phyloP scores from a whole-genome alignment of 2,797 vertebrate species.

The Halcyon chelicuti region DNA sequence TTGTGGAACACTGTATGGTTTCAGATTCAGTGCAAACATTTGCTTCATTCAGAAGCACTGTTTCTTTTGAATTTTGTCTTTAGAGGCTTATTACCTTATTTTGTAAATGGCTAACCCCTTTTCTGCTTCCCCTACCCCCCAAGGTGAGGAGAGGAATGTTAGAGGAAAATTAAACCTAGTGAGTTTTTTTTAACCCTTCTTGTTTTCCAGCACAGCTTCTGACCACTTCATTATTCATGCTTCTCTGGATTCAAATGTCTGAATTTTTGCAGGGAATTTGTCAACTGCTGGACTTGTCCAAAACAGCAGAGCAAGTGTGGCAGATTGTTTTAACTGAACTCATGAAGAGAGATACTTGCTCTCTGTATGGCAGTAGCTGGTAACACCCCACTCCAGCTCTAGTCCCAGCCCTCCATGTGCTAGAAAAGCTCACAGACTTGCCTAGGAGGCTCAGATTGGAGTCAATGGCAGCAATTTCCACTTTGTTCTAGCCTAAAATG shows the following conservation, averaged over 20 bases:
- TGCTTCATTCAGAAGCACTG: not conserved
- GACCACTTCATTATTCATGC: not conserved
- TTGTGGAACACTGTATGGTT: not conserved
- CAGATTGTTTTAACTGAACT: not conserved
- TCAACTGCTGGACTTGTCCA: not conserved
- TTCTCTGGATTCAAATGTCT: not conserved
- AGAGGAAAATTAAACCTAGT: not conserved
- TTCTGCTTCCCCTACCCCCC: rapidly evolving
- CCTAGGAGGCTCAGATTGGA: not conserved
- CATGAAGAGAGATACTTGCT: not conserved
- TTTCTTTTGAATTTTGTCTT: not conserved
- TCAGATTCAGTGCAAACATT: not conserved
- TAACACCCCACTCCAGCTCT: not conserved
- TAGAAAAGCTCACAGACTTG: not conserved
- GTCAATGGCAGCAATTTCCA: not conserved
- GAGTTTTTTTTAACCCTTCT: not conserved
- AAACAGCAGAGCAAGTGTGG: not conserved
- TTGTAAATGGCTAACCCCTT: not conserved
- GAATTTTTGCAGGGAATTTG: not conserved
- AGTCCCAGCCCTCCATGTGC: rapidly evolving
- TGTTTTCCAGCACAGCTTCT: not conserved
- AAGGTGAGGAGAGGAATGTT: not conserved
- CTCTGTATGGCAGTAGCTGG: not conserved
- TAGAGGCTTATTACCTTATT: not conserved
- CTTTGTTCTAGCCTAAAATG: not conserved